Base-by-base conservation (phyloP, 1,140 invertebrate genomes). In the Drosophila malerkotliana region DNA sequence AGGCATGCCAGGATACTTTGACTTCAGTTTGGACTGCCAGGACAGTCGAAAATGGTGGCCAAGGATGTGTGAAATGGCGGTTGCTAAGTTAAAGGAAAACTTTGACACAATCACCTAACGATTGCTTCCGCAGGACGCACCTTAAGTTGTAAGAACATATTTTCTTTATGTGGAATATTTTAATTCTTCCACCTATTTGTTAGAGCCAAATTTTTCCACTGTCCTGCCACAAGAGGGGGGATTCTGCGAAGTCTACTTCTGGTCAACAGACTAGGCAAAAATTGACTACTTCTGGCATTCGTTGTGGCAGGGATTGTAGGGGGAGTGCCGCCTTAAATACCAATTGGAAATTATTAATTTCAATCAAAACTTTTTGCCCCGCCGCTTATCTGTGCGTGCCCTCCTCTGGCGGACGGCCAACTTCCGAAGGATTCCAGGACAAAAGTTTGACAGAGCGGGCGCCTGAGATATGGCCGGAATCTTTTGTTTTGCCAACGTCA, bases 331-430 rank as follows among this genome's bases (percentile, higher is more conserved):
- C 53, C 72, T 74, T 59, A 75, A 83, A 82, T 58, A 48, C 63
- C 75, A 83, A 83, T 83, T 83, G 80, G 58, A 83, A 83, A 83
- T 83, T 83, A 83, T 83, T 83, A 83, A 83, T 83, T 83, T 83
- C 79, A 83, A 83, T 83, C 79, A 83, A 83, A 83, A 83, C 76
- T 82, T 82, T 84, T 62, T 63, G 79, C 79, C 71, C 74, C 56
- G 75, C 69, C 79, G 79, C 79, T 82, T 82, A 82, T 82, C 79
- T 83, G 64, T 82, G 79, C 79, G 79, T 83, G 57, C 74, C 56
- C 72, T 81, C 76, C 69, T 66, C 24, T 59, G 58, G 51, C 34
- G 54, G 52, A 56, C 5, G 14, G 7, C 26, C 26, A 28, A 18
- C 58, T 39, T 15, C 30, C 55, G 28, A 56, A 51, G 66, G 61